Base-by-base conservation (phyloP, 2,113 vertebrate genomes). In the Zosterops hypoxanthus region DNA sequence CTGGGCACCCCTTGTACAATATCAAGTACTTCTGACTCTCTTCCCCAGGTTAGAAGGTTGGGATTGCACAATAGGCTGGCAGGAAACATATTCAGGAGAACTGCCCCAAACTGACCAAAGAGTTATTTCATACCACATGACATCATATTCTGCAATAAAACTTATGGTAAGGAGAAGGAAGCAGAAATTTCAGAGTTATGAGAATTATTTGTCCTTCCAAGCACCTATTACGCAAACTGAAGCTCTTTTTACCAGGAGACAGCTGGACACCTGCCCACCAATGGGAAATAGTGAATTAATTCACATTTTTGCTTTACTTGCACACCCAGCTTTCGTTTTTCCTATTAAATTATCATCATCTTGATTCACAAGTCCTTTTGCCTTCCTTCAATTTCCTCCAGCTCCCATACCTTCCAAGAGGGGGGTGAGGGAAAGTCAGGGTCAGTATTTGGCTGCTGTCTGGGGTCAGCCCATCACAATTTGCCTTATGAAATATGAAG, bases 331-430 rank as follows among this genome's bases (percentile, higher is more conserved):
- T 69, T 82, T 78, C 1, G 0, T 41, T 77, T 72, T 72, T 36
- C 28, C 22, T 60, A 36, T 60, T 49, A 60, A 90, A 53, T 9
- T 42, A 11, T 42, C 18, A 22, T 55, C 84, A 47, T 41, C 17
- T 72, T 0, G 0, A 50, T 46, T 44, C 14, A 59, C 9, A 59
- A 81, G 14, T 36, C 16, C 11, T 68, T 68, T 81, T n/a, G 13
- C 12, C 9, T 57, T 71, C 46, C 42, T 49, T 72, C 19, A 19
- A 5, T 31, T 78, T 11, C 2, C 7, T 44, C 8, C 13, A 61
- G 9, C 6, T 7, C 5, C 4, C 7, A 21, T 24, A 0, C 5
- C 6, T 31, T 65, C 49, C 25, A 50, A 77, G 55, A 83, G 2
- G 5, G 6, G 5, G 72, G 15, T 33, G 53, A 60, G 4, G 5